Conservation (phyloP, 2,888 invertebrate species). For the Orchestes rusci region DNA sequence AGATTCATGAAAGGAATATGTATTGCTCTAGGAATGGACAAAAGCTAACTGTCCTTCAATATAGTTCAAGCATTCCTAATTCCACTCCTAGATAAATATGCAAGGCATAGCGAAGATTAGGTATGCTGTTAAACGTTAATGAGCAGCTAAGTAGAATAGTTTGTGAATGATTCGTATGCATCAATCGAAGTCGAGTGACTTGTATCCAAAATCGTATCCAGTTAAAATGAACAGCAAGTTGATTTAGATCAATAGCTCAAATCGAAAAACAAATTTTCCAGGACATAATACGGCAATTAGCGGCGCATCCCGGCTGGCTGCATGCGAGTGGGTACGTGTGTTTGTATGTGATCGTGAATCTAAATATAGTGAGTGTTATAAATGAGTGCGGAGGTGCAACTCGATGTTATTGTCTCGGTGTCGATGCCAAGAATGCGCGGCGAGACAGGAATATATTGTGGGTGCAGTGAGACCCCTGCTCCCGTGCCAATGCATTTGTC, state of each 20-base stretch:
- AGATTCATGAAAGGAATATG: no score
- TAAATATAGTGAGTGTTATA: conserved; percentile 33
- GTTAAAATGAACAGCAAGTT: no score
- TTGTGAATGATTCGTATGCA: no score
- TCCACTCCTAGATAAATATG: no score
- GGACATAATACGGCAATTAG: conserved; percentile 26
- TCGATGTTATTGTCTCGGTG: conserved; percentile 35
- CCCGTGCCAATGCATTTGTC: conserved; percentile 21
- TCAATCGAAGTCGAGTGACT: neutral
- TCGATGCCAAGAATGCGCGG: conserved; percentile 24
- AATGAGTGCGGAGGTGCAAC: conserved; percentile 37
- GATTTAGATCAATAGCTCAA: conserved; percentile 8
- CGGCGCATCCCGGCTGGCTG: conserved; percentile 20
- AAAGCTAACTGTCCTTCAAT: no score
- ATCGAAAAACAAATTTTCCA: conserved; percentile 15
- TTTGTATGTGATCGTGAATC: conserved; percentile 33
- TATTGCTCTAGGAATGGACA: no score
- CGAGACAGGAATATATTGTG: conserved; percentile 24
- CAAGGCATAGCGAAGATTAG: no score
- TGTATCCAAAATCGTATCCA: no score
- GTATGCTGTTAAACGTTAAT: no score
- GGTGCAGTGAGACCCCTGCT: conserved; percentile 17
- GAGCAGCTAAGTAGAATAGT: no score
- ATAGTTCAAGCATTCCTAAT: no score
- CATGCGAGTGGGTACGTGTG: conserved; percentile 30